phyloP scores from a whole-genome alignment of 2,888 invertebrate genomes.

The Teleogryllus oceanicus region DNA sequence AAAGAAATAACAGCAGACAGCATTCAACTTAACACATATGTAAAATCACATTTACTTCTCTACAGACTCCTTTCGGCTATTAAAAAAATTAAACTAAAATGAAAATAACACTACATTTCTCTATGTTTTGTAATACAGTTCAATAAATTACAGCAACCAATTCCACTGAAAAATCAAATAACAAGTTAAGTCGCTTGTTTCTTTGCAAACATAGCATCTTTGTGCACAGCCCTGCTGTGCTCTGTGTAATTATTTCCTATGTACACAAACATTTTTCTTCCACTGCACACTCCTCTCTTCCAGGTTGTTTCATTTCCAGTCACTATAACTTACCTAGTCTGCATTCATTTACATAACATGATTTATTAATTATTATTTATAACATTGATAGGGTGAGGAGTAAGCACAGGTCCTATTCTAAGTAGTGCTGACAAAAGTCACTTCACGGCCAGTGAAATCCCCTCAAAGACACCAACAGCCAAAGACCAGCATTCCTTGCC shows the following conservation, averaged over 20 bases:
- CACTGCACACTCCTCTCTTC: not conserved
- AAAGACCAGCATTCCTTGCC: too few species aligned
- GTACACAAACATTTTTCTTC: not conserved
- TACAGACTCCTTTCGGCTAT: not conserved
- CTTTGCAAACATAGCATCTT: not conserved
- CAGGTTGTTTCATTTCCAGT: not conserved
- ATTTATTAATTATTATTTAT: not conserved
- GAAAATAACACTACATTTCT: not conserved
- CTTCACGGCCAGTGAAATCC: too few species aligned
- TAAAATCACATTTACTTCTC: not conserved
- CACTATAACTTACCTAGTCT: slow-evolving; percentile 2
- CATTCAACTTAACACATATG: not conserved
- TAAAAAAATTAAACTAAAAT: not conserved
- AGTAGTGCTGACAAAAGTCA: not conserved
- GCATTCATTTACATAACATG: not conserved
- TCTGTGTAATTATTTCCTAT: not conserved
- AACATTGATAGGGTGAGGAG: not conserved
- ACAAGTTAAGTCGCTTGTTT: not conserved
- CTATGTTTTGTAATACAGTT: not conserved
- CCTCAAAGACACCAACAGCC: too few species aligned
- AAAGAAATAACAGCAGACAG: not conserved
- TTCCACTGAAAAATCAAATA: not conserved
- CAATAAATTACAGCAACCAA: slow-evolving; percentile 6
- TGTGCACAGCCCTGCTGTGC: not conserved
- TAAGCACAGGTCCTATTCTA: not conserved